Conservation (phyloP, 2,113 vertebrate genomes). For the Ranitomeya imitator region DNA sequence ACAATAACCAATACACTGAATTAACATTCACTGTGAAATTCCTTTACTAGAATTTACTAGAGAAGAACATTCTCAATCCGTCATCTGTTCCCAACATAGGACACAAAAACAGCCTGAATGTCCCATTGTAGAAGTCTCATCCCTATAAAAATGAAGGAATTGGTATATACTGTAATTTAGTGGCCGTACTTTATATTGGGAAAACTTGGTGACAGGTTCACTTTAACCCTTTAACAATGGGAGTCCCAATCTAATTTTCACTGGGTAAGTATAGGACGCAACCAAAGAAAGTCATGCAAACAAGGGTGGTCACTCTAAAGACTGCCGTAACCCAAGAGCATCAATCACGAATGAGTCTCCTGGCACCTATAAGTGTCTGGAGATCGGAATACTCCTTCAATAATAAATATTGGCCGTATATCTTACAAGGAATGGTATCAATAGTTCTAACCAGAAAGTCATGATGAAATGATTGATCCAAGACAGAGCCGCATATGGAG, state of each 20-base stretch:
- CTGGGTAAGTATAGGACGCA: too few species aligned
- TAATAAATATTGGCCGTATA: background rate
- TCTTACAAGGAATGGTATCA: constrained; percentile 18
- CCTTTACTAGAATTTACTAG: too few species aligned
- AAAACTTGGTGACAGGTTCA: too few species aligned
- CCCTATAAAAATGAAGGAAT: too few species aligned
- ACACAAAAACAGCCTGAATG: too few species aligned
- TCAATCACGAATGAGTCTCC: background rate
- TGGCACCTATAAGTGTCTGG: background rate
- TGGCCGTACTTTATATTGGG: too few species aligned
- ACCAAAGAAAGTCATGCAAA: too few species aligned
- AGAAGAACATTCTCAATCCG: background rate
- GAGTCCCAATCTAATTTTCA: too few species aligned
- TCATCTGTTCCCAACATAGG: background rate
- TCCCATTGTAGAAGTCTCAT: too few species aligned
- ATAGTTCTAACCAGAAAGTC: background rate
- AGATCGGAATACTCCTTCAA: background rate
- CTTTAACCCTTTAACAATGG: too few species aligned
- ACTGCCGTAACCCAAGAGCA: background rate
- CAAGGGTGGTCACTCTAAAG: too few species aligned
- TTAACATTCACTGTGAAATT: background rate
- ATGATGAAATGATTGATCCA: constrained; percentile 13
- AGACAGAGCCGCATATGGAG: background rate
- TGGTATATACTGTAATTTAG: too few species aligned
- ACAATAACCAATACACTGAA: background rate